Evolutionary conservation across 2,888 invertebrate genomes (phyloP).

Genomic region (Drosophila meridiana): DNA sequence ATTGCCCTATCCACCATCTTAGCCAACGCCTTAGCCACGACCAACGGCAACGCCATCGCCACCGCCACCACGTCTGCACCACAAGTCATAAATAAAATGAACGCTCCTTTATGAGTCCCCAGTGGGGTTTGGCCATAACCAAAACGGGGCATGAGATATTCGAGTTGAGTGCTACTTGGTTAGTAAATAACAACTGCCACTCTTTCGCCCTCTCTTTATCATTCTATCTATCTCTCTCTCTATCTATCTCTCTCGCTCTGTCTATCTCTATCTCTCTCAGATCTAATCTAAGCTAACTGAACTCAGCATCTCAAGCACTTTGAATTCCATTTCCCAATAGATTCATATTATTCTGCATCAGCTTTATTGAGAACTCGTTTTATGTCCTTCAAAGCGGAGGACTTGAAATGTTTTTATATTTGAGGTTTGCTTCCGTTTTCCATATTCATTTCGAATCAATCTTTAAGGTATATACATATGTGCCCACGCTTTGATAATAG

Average conservation of each 20-base stretch:
- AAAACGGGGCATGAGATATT: slow-evolving; percentile 7
- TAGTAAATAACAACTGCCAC: slow-evolving; percentile 6
- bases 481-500: neutral
- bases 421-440: fast-evolving
- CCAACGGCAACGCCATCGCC: neutral
- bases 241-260: neutral
- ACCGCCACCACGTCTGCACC: slow-evolving; percentile 11
- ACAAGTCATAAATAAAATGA: slow-evolving; percentile 58
- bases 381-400: no score
- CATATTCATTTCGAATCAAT: neutral
- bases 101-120: slow-evolving; percentile 49
- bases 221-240: neutral
- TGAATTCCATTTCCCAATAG: slow-evolving; percentile 1
- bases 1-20: slow-evolving; percentile 11
- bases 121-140: slow-evolving; percentile 6
- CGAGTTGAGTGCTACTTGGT: slow-evolving; percentile 5
- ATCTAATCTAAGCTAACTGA: slow-evolving; percentile 6
- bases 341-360: slow-evolving; percentile 4
- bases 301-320: slow-evolving; percentile 6
- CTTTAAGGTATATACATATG: neutral
- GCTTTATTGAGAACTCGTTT: neutral
- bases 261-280: neutral
- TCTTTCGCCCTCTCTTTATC: neutral
- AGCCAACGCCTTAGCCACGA: slow-evolving; percentile 3
- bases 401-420: neutral